Conservation (phyloP, 2,797 vertebrate genomes). For the Macrochelys suwanniensis region DNA sequence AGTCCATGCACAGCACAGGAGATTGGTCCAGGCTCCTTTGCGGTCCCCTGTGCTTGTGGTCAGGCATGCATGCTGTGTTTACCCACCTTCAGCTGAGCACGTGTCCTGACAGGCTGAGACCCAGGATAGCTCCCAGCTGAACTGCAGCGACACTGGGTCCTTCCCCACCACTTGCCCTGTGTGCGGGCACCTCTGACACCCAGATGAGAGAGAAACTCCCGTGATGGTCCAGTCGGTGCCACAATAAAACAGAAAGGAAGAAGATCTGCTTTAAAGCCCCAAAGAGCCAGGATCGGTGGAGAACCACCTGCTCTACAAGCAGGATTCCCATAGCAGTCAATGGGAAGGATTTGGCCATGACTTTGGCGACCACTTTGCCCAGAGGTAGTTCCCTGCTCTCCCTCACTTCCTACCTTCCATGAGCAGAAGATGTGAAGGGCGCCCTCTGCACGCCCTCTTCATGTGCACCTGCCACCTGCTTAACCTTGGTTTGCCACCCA, state of each 20-base stretch:
- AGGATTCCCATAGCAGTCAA: accelerated
- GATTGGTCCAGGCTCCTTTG: background rate
- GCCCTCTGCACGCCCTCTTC: background rate
- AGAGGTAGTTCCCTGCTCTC: background rate
- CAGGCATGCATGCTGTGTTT: background rate
- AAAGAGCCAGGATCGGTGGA: accelerated
- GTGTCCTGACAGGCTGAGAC: background rate
- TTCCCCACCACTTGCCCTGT: background rate
- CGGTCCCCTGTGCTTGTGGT: background rate
- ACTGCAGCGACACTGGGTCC: background rate
- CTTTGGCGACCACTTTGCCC: background rate
- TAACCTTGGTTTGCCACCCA: accelerated
- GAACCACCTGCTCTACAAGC: accelerated
- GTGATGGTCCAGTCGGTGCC: background rate
- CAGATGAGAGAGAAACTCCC: background rate
- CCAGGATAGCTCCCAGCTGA: background rate
- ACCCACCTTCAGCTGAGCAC: background rate
- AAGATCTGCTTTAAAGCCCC: background rate
- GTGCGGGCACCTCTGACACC: accelerated
- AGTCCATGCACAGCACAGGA: accelerated
- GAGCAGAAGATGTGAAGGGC: background rate
- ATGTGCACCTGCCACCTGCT: too few species aligned
- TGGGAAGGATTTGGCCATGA: background rate
- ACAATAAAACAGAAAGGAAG: background rate
- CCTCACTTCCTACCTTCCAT: background rate